A percentile compares a stretch with the other conserved stretches of the same genome.
Evolutionary conservation across 2,113 vertebrate genomes (phyloP).

Genomic region (Silurus asotus): DNA sequence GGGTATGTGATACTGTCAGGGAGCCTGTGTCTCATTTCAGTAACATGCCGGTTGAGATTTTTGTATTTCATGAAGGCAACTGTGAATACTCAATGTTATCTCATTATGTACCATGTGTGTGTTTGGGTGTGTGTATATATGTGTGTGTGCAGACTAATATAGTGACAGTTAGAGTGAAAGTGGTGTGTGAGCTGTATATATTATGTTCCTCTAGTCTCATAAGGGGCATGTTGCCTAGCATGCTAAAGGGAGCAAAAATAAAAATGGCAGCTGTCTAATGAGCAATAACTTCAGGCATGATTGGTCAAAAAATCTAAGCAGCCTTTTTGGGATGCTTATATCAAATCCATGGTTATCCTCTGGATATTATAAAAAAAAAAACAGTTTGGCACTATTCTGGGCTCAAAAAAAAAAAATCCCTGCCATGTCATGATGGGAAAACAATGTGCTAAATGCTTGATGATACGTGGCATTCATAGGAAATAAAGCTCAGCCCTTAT

Average conservation of each 20-base stretch:
- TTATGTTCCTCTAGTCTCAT: conserved; percentile 25
- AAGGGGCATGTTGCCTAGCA: background rate
- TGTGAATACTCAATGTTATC: conserved; percentile 16
- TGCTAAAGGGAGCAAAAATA: conserved; percentile 29
- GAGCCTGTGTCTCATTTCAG: conserved; percentile 54
- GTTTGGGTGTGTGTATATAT: background rate
- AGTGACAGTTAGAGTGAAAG: background rate
- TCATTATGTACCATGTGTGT: conserved; percentile 4
- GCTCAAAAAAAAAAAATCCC: background rate
- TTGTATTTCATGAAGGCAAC: conserved; percentile 23
- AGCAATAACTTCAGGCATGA: conserved; percentile 56
- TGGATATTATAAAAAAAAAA: conserved; percentile 67
- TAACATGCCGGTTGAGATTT: conserved; percentile 20
- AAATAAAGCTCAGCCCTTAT: conserved; percentile 24
- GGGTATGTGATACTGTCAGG: conserved; percentile 69
- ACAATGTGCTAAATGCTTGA: conserved; percentile 42
- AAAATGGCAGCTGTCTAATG: conserved; percentile 62
- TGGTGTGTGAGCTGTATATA: background rate
- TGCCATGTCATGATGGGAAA: conserved; percentile 45
- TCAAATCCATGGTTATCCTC: conserved; percentile 61
- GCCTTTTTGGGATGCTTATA: conserved; percentile 51
- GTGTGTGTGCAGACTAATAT: background rate
- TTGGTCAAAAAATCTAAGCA: conserved; percentile 45
- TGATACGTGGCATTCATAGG: conserved; percentile 12
- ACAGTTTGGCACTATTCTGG: conserved; percentile 64